These are phyloP conservation scores for Drosophila anomalipes DNA, from an alignment of 2,888 invertebrate species.

Conservation along the genomic window DNA sequence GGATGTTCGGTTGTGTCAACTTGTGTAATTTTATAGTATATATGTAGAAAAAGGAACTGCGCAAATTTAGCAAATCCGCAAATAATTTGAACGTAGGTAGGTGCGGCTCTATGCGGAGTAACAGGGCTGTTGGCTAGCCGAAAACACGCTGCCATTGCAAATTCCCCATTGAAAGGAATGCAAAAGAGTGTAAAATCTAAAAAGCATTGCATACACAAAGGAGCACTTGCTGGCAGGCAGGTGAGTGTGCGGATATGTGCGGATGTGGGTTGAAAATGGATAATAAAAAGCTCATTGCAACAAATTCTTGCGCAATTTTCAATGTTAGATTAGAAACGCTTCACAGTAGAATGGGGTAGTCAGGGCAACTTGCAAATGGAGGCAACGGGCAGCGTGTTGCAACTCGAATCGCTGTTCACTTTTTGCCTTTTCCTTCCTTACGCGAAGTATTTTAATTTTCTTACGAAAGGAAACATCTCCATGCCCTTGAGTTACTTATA, in stretches of 20 bases:
- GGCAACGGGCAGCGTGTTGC: slow-evolving; percentile 14
- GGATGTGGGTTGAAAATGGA: slow-evolving; percentile 66
- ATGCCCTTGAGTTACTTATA: neutral
- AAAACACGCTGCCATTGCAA: slow-evolving; percentile 75
- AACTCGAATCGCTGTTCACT: slow-evolving; percentile 56
- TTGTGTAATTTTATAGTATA: slow-evolving; percentile 38
- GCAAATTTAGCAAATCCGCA: slow-evolving; percentile 73
- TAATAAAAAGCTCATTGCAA: slow-evolving; percentile 82
- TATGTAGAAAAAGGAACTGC: slow-evolving; percentile 40
- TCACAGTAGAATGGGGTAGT: slow-evolving; percentile 3
- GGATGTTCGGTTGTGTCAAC: slow-evolving; percentile 27
- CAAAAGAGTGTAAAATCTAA: slow-evolving; percentile 70
- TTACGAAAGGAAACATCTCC: neutral
- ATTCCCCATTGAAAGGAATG: slow-evolving; percentile 70
- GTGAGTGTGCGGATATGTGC: slow-evolving; percentile 16
- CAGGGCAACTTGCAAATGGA: neutral
- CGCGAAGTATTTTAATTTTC: neutral
- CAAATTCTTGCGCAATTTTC: slow-evolving; percentile 80
- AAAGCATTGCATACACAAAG: slow-evolving; percentile 57
- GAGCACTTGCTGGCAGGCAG: slow-evolving; percentile 6
- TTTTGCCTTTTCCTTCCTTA: slow-evolving; percentile 25
- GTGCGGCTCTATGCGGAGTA: slow-evolving; percentile 20
- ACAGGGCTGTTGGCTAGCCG: slow-evolving; percentile 28
- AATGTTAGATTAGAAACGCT: slow-evolving; percentile 76
- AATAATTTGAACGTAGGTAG: slow-evolving; percentile 69